Evolutionary conservation across 2,113 vertebrate species (phyloP).

Genomic region (Puntigrus tetrazona): DNA sequence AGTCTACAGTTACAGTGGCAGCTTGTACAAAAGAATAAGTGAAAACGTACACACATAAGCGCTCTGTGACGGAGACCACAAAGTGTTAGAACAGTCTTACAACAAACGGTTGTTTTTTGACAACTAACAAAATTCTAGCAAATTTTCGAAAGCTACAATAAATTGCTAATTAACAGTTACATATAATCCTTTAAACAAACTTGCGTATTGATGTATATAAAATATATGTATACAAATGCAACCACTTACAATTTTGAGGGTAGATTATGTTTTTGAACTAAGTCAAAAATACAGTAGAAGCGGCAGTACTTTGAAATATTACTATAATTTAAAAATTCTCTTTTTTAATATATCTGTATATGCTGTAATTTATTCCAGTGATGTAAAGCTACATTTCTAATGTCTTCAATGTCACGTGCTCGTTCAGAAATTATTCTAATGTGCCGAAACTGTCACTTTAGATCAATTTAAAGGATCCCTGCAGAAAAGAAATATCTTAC

Average conservation of each 20-base stretch:
- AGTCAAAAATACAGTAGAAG: background rate
- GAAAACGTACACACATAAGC: constrained; percentile 10
- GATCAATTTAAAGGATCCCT: background rate
- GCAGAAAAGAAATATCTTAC: background rate
- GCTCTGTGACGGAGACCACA: background rate
- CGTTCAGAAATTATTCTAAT: background rate
- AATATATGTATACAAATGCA: background rate
- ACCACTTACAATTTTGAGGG: background rate
- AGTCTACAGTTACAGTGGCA: constrained; percentile 55
- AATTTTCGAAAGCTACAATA: background rate
- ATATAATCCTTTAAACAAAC: background rate
- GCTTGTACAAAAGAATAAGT: constrained; percentile 27
- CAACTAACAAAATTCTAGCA: background rate
- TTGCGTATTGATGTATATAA: background rate
- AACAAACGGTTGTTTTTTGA: background rate
- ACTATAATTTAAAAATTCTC: background rate
- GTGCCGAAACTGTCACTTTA: background rate
- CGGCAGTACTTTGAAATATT: background rate
- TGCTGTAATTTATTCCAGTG: background rate
- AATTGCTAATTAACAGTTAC: background rate
- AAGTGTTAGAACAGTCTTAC: background rate
- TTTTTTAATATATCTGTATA: background rate
- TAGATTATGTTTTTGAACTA: background rate
- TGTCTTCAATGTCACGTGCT: background rate
- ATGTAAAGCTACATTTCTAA: background rate